These are phyloP conservation scores for Linnaemya vulpina DNA, from an alignment of 2,888 invertebrate genomes.

Conservation along the genomic window DNA sequence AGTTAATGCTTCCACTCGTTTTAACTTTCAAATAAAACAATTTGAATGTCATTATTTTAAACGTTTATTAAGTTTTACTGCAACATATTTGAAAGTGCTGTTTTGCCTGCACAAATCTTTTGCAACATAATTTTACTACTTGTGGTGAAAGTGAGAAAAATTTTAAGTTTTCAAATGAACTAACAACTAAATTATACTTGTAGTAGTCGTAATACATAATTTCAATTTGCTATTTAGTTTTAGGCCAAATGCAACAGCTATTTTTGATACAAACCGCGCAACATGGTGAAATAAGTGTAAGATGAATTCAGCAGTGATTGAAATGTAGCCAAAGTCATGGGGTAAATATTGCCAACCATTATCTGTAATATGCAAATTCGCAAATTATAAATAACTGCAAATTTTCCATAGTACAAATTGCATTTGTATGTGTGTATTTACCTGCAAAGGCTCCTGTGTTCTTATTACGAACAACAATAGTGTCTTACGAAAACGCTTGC, in stretches of 20 bases:
- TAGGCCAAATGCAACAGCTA: slow-evolving; percentile 26
- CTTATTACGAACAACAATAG: slow-evolving; percentile 78
- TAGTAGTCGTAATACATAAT: slow-evolving; percentile 13
- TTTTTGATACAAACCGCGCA: slow-evolving; percentile 76
- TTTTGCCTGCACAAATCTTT: slow-evolving; percentile 24
- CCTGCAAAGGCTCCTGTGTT: slow-evolving; percentile 78
- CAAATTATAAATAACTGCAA: neutral
- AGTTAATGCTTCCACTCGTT: neutral
- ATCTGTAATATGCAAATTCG: slow-evolving; percentile 70
- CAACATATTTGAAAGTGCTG: slow-evolving; percentile 38
- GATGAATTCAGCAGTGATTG: slow-evolving; percentile 81
- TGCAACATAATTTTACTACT: slow-evolving; percentile 27
- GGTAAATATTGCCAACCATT: slow-evolving; percentile 77
- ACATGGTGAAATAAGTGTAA: slow-evolving; percentile 80
- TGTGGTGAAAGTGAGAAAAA: slow-evolving; percentile 62
- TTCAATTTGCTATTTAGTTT: slow-evolving; percentile 36
- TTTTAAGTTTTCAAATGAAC: slow-evolving; percentile 17
- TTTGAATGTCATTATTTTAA: slow-evolving; percentile 63
- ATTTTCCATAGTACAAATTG: neutral
- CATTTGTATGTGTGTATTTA: slow-evolving; percentile 50
- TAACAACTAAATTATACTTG: neutral
- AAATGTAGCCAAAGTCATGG: slow-evolving; percentile 78
- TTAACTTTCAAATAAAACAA: slow-evolving; percentile 49
- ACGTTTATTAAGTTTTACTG: slow-evolving; percentile 54
- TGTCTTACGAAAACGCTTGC: slow-evolving; percentile 75